phyloP scores from a whole-genome alignment of 1,140 invertebrate species.

The Ptiloglossa arizonensis region DNA sequence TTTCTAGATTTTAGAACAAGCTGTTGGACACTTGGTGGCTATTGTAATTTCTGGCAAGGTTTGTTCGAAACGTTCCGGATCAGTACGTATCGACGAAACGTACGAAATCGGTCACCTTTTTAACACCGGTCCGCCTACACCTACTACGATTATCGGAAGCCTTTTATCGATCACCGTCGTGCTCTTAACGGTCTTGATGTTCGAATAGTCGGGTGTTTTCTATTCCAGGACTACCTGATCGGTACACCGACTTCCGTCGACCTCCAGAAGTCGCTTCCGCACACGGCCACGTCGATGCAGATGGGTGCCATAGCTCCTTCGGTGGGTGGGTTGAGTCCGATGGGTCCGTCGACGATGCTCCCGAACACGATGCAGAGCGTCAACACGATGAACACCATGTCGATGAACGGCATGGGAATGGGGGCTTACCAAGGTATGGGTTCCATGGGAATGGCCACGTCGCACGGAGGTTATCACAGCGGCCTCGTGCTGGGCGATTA shows the following conservation, averaged over 20 bases:
- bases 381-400: conserved; percentile 80
- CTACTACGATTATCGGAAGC: too few species aligned
- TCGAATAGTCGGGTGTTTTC: too few species aligned
- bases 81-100: too few species aligned
- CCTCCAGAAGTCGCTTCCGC: conserved; percentile 78
- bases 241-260: conserved; percentile 78
- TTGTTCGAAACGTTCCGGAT: too few species aligned
- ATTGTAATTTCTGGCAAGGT: too few species aligned
- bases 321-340: conserved; percentile 79
- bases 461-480: conserved; percentile 79
- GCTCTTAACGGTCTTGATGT: too few species aligned
- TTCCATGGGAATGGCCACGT: conserved; percentile 78
- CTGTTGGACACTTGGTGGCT: too few species aligned
- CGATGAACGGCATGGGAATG: conserved; percentile 81
- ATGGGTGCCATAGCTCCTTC: conserved; percentile 80
- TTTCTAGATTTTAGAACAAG: too few species aligned
- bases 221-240: conserved; percentile 78
- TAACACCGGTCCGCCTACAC: too few species aligned
- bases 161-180: too few species aligned
- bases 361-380: conserved; percentile 79
- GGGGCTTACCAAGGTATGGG: conserved; percentile 78
- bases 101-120: too few species aligned
- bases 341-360: conserved; percentile 78
- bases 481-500: conserved; percentile 79
- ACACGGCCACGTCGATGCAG: conserved; percentile 80